Base-by-base conservation (phyloP, 2,888 invertebrate genomes). In the Polydrusus tereticollis region DNA sequence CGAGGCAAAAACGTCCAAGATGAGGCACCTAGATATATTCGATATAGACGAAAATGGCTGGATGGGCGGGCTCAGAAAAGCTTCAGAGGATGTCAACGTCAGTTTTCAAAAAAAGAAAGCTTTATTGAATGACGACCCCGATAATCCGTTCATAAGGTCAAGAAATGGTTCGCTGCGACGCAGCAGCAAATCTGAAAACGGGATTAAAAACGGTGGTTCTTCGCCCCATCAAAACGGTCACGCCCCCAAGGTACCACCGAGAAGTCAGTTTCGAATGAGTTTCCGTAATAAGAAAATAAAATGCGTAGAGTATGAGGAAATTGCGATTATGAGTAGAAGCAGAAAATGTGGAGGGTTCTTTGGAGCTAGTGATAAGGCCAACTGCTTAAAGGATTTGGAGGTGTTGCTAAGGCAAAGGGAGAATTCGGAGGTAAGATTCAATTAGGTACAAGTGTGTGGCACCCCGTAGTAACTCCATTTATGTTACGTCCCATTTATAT, bases 1-100 rank as follows among this genome's bases (percentile, higher is more conserved):
- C 1, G 82, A 87, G 43, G 89, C 90, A 82, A 90, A 90, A 82
- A 89, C 89, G 0, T 88, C 88, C 16, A 88, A 89, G 41, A 89
- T 89, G 89, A 82, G 89, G 73, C 89, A 89, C 74, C 84, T 88
- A 55, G 89, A 89, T 70, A 79, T 78, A 43, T 81, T 80, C 55
- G 89, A 88, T 69, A 86, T 84, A 43, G 82, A 81, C 62, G 80
- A 82, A 52, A 75, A 70, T 18, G 69, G 73, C 4, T 83, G 83
- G 83, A 78, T 79, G 38, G 79, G 78, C 6, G 80, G 78, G 12
- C 64, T 82, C 47, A 76, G 81, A 23, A 82, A 78, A 73, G 70
- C 47, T 38, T 60, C 66, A 7, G 69, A 71, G 50, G 76, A 76
- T 33, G 64, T 38, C 0, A 23, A 38, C 36, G 36, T 29, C 1